A percentile compares a stretch with the other conserved stretches of the same genome.
Conservation (phyloP, 2,113 vertebrate genomes). For the Atlantisia rogersi region DNA sequence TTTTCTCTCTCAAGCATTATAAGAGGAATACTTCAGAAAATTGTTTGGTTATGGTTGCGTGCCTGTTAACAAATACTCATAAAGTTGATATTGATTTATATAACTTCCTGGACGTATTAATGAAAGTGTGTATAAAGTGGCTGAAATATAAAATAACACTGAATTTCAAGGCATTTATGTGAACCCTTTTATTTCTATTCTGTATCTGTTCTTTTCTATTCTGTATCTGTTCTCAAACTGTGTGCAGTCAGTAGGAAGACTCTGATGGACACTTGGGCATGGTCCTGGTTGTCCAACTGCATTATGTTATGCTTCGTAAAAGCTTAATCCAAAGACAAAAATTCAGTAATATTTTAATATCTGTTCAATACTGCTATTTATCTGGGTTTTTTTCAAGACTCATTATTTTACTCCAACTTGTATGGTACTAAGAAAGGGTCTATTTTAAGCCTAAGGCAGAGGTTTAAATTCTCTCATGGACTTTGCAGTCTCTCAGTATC, state of each 20-base stretch:
- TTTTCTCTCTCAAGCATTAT: neutral
- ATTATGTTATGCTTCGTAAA: neutral
- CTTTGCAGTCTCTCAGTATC: neutral
- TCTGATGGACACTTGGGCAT: neutral
- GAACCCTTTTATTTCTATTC: neutral
- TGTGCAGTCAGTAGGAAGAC: neutral
- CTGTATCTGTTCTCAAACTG: neutral
- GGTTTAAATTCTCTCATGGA: neutral
- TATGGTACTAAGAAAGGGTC: neutral
- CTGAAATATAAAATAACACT: neutral
- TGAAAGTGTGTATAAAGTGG: neutral
- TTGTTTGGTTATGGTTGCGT: neutral
- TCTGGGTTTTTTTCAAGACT: neutral
- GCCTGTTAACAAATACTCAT: neutral
- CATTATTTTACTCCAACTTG: neutral
- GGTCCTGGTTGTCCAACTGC: neutral
- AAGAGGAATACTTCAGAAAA: neutral
- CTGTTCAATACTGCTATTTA: neutral
- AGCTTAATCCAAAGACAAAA: neutral
- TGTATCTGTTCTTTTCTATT: neutral
- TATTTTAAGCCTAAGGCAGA: neutral
- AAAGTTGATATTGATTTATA: neutral
- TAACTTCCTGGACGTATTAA: neutral
- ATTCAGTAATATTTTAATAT: conserved; percentile 20
- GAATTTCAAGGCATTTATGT: neutral